Evolutionary conservation across 2,113 vertebrate species (phyloP).

Genomic region (Psittacara wagleri): DNA sequence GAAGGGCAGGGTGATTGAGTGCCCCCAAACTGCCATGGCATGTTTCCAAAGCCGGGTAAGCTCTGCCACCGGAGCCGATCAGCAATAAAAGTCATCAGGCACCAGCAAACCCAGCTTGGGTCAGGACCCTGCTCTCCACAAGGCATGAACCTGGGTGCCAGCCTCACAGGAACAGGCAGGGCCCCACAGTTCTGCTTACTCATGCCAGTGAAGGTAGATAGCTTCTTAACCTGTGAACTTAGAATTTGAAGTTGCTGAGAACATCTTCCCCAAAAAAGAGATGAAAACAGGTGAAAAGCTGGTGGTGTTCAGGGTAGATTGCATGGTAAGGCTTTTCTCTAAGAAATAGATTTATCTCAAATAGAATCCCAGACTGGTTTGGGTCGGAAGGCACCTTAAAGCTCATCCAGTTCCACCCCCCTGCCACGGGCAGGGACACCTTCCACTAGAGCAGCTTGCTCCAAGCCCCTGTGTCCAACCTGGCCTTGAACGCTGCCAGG

Average conservation of each 20-base stretch:
- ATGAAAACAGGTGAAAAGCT: not conserved
- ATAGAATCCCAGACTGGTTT: not conserved
- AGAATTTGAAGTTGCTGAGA: not conserved
- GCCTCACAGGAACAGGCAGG: not conserved
- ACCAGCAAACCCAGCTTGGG: not conserved
- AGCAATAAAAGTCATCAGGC: not conserved
- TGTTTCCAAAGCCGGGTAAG: not conserved
- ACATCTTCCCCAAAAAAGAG: not conserved
- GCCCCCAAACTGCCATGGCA: fast-evolving
- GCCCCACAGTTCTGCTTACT: not conserved
- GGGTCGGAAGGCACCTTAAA: not conserved
- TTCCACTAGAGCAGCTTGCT: not conserved
- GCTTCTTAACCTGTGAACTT: not conserved
- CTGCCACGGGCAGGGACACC: not conserved
- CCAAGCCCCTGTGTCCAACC: not conserved
- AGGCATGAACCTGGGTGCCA: not conserved
- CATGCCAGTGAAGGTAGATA: not conserved
- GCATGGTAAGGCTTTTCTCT: not conserved
- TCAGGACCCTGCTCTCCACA: not conserved
- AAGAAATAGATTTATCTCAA: not conserved
- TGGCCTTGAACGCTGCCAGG: not conserved
- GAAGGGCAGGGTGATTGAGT: not conserved
- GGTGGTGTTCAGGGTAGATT: not conserved
- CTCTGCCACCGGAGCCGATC: not conserved
- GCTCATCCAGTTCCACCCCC: not conserved